Base-by-base conservation (phyloP, 2,797 vertebrate genomes). In the Rhadinocentrus ornatus region DNA sequence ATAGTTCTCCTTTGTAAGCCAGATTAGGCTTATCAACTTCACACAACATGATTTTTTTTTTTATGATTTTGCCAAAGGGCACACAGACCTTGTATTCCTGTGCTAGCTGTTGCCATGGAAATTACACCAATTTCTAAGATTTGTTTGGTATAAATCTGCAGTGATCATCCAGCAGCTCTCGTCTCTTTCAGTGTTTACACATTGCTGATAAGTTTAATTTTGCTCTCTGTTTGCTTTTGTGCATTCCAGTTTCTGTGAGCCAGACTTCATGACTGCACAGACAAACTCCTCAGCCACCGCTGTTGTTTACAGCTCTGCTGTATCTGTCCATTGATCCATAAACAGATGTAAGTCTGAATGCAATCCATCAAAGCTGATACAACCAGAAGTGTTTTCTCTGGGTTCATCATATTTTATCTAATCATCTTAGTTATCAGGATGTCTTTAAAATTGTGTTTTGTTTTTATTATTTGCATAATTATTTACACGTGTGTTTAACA, bases 101-200 rank as follows among this genome's bases (percentile, higher is more conserved):
- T 77, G 78, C 78, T 82, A 83, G 81, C 80, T 84, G 81, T 76
- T 82, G 65, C 75, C 62, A 77, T 75, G 73, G 78, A 87, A 81
- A 88, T 84, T 44, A 71, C 74, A 77, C 72, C 62, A 52, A 59
- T 85, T 81, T 80, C 54, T 71, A 79, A 46, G 62, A 48, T 82
- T 78, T 78, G 32, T 71, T 78, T 48, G 76, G 55, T 56, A 61
- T 69, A 71, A 66, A 66, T 64, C 70, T 62, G 75, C 41, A 72
- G 41, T 77, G 75, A 82, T 75, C 52, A 62, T 32, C 34, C 73
- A 64, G 44, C 63, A 54, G 59, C 44, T 64, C 31, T 60, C 22
- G 7, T 69, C 57, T 65, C 52, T 73, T 37, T 55, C 44, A 0
- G 22, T 80, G 62, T 83, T 83, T 77, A 83, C 72, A 75, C 37